Conservation (phyloP, 2,888 invertebrate species). For the Phymatocera aterrima region DNA sequence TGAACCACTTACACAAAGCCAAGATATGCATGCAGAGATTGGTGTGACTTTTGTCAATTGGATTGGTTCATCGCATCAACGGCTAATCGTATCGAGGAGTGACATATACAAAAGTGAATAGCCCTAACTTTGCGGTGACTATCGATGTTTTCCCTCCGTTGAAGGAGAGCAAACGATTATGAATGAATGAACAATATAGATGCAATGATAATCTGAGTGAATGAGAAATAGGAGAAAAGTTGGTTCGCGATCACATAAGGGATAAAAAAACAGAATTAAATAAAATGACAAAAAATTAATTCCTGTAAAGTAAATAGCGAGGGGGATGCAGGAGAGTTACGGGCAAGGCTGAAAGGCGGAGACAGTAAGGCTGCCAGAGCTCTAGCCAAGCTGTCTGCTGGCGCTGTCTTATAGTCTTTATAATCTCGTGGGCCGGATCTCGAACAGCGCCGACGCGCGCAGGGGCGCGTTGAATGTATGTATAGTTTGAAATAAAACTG, state of each 20-base stretch:
- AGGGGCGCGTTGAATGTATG: conserved; percentile 32
- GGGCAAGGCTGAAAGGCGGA: conserved; percentile 50
- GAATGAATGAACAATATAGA: no score
- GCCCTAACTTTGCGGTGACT: no score
- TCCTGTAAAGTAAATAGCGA: neutral
- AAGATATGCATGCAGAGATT: neutral
- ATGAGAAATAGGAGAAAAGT: no score
- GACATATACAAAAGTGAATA: no score
- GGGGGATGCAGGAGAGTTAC: conserved; percentile 27
- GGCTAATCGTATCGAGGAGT: neutral
- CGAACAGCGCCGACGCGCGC: conserved; percentile 40
- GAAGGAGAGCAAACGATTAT: no score
- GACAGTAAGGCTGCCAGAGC: conserved; percentile 65
- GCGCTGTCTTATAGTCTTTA: conserved; percentile 57
- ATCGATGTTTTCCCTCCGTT: no score
- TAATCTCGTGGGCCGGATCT: conserved; percentile 67
- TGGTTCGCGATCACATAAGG: neutral
- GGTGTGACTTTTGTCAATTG: conserved; percentile 6
- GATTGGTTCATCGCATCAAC: neutral
- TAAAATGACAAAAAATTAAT: neutral
- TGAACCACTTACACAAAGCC: conserved; percentile 27
- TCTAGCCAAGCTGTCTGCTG: conserved; percentile 73
- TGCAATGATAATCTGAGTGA: no score
- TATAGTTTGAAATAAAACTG: neutral
- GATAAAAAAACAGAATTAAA: neutral